Evolutionary conservation across 1,140 invertebrate genomes (phyloP).

Genomic region (Hyles euphorbiae): DNA sequence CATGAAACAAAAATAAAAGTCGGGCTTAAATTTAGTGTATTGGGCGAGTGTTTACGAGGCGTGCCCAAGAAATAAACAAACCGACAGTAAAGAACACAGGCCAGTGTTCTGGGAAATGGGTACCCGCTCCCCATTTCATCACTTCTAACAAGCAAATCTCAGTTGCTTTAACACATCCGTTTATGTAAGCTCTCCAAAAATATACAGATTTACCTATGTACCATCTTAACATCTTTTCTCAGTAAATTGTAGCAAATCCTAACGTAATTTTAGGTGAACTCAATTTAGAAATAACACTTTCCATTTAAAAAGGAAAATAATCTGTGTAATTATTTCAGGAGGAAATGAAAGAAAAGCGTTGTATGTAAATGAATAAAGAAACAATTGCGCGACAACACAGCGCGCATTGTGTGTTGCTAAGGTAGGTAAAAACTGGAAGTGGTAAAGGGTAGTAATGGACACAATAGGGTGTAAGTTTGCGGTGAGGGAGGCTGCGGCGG

Average conservation of each 20-base stretch:
- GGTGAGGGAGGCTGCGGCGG: constrained; percentile 27
- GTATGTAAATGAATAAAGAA: neutral
- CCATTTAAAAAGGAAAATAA: no score
- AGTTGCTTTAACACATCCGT: constrained; percentile 2
- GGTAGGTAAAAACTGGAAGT: constrained; percentile 33
- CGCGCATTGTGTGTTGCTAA: constrained; percentile 14
- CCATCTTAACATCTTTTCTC: no score
- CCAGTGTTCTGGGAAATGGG: constrained; percentile 50
- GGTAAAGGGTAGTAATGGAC: constrained; percentile 41
- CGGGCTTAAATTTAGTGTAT: constrained; percentile 65
- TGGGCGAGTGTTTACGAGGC: constrained; percentile 66
- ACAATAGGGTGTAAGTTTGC: constrained; percentile 39
- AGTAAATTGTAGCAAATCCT: neutral
- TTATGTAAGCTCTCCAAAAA: neutral
- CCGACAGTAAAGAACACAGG: constrained; percentile 60
- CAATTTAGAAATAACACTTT: no score
- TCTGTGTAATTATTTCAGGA: no score
- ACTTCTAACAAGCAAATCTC: constrained; percentile 17
- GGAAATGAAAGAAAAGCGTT: no score
- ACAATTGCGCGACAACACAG: constrained; percentile 2
- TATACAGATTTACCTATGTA: neutral
- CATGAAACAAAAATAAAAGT: constrained; percentile 22
- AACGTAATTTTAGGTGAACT: no score
- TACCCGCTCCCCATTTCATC: constrained; percentile 47
- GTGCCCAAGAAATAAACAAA: constrained; percentile 65